A percentile compares a stretch with the other conserved stretches of the same genome.
Evolutionary conservation across 2,888 invertebrate genomes (phyloP).

Genomic region (Hecatera dysodea): DNA sequence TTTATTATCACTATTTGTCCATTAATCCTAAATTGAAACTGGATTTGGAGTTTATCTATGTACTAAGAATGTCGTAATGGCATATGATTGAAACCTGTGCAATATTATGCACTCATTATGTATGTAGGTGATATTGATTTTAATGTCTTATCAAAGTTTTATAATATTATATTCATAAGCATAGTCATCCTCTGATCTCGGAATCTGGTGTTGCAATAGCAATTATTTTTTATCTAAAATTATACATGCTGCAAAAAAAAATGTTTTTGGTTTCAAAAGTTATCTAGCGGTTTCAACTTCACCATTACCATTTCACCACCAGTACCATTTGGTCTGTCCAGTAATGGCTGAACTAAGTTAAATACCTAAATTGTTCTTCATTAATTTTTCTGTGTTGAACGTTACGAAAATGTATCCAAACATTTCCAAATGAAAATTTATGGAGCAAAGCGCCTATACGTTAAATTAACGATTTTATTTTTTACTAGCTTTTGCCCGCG

Average conservation of each 20-base stretch:
- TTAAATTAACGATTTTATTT: too few relatives aligned
- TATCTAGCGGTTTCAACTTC: conserved; percentile 29
- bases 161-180: conserved; percentile 9
- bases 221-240: conserved; percentile 30
- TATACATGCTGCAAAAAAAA: conserved; percentile 6
- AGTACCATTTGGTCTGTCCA: neutral
- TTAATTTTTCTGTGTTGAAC: too few relatives aligned
- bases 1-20: neutral
- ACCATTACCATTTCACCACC: too few relatives aligned
- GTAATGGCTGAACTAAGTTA: neutral
- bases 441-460: too few relatives aligned
- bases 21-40: too few relatives aligned
- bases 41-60: too few relatives aligned
- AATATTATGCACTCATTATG: too few relatives aligned
- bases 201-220: conserved; percentile 34
- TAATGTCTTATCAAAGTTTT: conserved; percentile 7
- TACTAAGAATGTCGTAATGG: too few relatives aligned
- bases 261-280: conserved; percentile 35
- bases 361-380: too few relatives aligned
- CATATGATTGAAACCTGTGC: too few relatives aligned
- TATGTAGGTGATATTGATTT: too few relatives aligned
- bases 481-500: too few relatives aligned
- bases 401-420: neutral
- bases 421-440: neutral
- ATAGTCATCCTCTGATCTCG: conserved; percentile 31